Conservation (phyloP, 2,113 vertebrate genomes). For the Nyctibius bracteatus region DNA sequence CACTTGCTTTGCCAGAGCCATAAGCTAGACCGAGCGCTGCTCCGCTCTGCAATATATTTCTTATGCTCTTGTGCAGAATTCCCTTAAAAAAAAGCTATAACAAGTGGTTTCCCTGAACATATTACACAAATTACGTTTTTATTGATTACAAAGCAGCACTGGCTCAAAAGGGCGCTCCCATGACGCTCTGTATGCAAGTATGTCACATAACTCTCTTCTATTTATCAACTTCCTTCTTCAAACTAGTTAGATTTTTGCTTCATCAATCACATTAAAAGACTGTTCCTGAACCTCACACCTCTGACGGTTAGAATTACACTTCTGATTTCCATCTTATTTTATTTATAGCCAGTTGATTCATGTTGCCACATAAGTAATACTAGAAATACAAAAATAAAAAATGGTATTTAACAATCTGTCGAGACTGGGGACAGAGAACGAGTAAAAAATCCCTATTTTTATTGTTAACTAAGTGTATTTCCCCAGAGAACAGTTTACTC, state of each 20-base stretch:
- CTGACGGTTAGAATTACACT: neutral
- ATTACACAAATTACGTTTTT: neutral
- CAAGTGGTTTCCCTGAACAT: neutral
- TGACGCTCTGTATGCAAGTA: neutral
- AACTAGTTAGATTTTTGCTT: neutral
- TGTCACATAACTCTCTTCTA: neutral
- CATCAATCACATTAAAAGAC: neutral
- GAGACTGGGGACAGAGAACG: neutral
- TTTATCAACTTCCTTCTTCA: neutral
- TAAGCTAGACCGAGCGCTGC: neutral
- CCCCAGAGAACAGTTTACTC: neutral
- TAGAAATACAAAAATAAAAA: neutral
- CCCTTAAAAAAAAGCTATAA: neutral
- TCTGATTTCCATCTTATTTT: neutral
- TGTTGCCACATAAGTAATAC: neutral
- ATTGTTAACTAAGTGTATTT: neutral
- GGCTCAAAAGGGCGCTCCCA: neutral
- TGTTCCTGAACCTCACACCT: neutral
- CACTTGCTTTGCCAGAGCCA: neutral
- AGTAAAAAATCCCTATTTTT: neutral
- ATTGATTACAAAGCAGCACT: neutral
- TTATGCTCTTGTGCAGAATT: neutral
- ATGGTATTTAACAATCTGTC: conserved; percentile 6
- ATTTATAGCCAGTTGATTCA: conserved; percentile 15
- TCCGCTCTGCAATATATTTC: neutral